Base-by-base conservation (phyloP, 2,888 invertebrate genomes). In the Psococerastis gibbosa region DNA sequence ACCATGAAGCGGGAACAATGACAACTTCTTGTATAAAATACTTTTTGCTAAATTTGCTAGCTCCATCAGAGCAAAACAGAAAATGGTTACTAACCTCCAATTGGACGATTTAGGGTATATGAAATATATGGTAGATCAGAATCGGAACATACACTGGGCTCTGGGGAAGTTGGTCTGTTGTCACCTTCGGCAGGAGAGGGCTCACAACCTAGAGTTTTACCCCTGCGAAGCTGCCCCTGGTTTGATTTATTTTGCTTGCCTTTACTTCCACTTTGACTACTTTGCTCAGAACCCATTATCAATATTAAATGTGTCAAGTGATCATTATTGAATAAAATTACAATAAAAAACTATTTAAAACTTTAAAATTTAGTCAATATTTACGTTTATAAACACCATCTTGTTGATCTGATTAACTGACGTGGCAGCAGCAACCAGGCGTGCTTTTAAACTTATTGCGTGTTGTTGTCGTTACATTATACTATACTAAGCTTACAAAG, bases 51-150 rank as follows among this genome's bases (percentile, higher is more conserved):
- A 49, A 3, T 38, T 22, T 34, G 42, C 13, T 31, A 42, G 1
- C 11, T 17, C 5, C 18, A 13, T 15, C 11, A 13, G 27, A 3
- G 38, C 32, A 22, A 32, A 45, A 47, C 27, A 33, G 9, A 43
- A 27, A 5, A 33, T 16, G 13, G 11, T 13, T 41, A 45, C 50
- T 53, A 57, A 77, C 80, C 81, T 54, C 87, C 87, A 43, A 89
- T 89, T 8, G 88, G 87, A 45, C 85, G 67, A 57, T 84, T 87
- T 0, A 82, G 81, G 0, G 88, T 88, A 52, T 91, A 89, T 0
- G 88, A 88, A 53, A 89, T 84, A 59, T 89, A 89, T 0, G 89
- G 89, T 43, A 89, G 63, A 58, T 89, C 89, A 0, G 84, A 80
- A 57, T 87, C 85, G 0, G 84, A 84, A 57, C 88, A 88, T 8